Base-by-base conservation (phyloP, 2,888 invertebrate species). In the Parnassius glacialis region DNA sequence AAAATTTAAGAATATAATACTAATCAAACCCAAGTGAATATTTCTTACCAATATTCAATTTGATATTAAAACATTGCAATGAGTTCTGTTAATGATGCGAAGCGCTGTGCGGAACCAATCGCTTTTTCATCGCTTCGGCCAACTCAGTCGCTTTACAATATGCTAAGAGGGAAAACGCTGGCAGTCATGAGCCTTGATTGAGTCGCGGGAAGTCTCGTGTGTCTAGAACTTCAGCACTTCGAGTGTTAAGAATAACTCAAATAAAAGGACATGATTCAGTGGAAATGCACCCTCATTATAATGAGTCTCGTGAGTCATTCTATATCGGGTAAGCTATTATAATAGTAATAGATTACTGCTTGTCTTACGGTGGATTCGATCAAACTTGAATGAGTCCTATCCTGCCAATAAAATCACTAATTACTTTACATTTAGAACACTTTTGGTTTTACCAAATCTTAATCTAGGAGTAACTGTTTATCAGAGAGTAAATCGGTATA, bases 31-130 rank as follows among this genome's bases (percentile, higher is more conserved):
- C 1, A 3, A 34, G 34, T 34, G 5, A 34, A 34, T 5, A 25
- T 25, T 25, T 25, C 25, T 25, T 25, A 25, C 3, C 34, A 34
- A 34, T 34, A 34, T 34, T 34, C 34, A 34, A 5, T 34, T 34
- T 34, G 7, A 34, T 34, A 7, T 34, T 7, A 34, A 34, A 34
- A 34, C 34, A 34, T 34, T 50, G 52, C 58, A 60, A 64, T 57
- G 62, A 42, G 20, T 55, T 59, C 47, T 44, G 12, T 56, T 59
- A 59, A 56, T 59, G 55, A 20, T 56, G 63, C 55, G 42, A 58
- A 54, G 48, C 52, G 42, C 25, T 57, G 50, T 47, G 56, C 66
- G 59, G 45, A 62, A 64, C 70, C 48, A 72, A 72, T 72, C 66
- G 60, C 53, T 61, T 68, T 70, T 59, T 70, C 60, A 65, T 52